These are phyloP conservation scores for Pyrocephalus nanus DNA, from an alignment of 2,797 vertebrate genomes.

Conservation along the genomic window DNA sequence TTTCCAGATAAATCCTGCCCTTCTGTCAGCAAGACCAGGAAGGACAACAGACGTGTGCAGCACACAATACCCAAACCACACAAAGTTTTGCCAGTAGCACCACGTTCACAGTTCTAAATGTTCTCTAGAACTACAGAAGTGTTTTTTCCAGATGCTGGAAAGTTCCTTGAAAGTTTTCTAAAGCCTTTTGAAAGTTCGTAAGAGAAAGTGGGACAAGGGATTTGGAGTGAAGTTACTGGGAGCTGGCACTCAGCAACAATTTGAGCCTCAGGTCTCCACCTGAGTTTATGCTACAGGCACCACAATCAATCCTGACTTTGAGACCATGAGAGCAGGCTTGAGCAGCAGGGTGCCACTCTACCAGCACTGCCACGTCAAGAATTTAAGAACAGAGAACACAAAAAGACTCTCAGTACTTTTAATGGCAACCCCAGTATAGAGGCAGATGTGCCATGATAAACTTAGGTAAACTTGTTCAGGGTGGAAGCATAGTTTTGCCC, in stretches of 20 bases:
- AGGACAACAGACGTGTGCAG: background rate
- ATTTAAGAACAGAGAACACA: background rate
- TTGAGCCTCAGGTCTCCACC: background rate
- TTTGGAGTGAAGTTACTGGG: background rate
- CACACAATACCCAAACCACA: background rate
- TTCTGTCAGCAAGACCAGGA: background rate
- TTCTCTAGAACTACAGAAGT: background rate
- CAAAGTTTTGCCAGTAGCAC: background rate
- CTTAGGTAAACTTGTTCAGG: background rate
- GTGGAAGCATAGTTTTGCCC: background rate
- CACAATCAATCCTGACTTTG: background rate
- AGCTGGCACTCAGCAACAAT: background rate
- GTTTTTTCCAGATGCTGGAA: background rate
- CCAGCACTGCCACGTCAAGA: background rate
- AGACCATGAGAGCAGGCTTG: background rate
- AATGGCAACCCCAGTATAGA: background rate
- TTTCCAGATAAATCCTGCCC: background rate
- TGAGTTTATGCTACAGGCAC: background rate
- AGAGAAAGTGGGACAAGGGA: background rate
- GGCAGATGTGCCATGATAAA: background rate
- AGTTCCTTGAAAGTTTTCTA: background rate
- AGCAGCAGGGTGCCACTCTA: background rate
- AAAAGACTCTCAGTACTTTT: background rate
- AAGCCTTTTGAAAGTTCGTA: background rate
- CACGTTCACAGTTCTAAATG: background rate